Evolutionary conservation across 2,113 vertebrate species (phyloP).

Genomic region (Rostratula benghalensis): DNA sequence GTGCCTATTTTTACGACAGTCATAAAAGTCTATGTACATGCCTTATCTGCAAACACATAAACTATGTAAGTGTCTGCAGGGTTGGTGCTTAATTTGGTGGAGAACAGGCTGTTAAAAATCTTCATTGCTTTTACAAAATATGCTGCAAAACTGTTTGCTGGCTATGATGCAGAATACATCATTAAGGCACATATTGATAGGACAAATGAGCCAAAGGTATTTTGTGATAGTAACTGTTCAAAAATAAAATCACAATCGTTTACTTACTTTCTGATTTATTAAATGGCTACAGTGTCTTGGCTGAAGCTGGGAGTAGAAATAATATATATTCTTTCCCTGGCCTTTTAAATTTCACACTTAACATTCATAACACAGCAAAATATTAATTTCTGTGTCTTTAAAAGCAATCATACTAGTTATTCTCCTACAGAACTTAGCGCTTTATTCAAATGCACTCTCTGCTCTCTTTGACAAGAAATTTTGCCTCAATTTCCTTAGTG

Average conservation of each 20-base stretch:
- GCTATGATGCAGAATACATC: conserved; percentile 6
- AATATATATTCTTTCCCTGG: background rate
- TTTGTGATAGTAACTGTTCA: conserved; percentile 20
- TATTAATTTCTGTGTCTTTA: conserved; percentile 52
- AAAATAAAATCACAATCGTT: conserved; percentile 10
- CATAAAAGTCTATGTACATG: background rate
- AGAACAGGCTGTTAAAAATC: conserved; percentile 22
- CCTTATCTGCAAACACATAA: conserved; percentile 9
- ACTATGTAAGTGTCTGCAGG: background rate
- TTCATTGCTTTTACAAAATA: background rate
- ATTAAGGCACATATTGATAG: background rate
- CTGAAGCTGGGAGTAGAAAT: background rate
- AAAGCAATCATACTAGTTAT: conserved; percentile 54
- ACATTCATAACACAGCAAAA: conserved; percentile 9
- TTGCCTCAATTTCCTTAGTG: conserved; percentile 5
- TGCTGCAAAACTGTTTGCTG: background rate
- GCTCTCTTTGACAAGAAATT: conserved; percentile 52
- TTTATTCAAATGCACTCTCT: conserved; percentile 13
- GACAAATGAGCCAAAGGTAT: conserved; percentile 51
- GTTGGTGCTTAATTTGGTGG: conserved; percentile 8
- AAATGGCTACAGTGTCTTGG: background rate
- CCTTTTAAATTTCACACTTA: conserved; percentile 4
- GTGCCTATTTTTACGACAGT: background rate
- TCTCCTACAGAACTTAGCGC: conserved; percentile 57
- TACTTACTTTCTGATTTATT: conserved; percentile 36